A percentile compares a stretch with the other conserved stretches of the same genome.
Evolutionary conservation across 1,140 invertebrate species (phyloP).

Genomic region (Neodiprion pinetum): DNA sequence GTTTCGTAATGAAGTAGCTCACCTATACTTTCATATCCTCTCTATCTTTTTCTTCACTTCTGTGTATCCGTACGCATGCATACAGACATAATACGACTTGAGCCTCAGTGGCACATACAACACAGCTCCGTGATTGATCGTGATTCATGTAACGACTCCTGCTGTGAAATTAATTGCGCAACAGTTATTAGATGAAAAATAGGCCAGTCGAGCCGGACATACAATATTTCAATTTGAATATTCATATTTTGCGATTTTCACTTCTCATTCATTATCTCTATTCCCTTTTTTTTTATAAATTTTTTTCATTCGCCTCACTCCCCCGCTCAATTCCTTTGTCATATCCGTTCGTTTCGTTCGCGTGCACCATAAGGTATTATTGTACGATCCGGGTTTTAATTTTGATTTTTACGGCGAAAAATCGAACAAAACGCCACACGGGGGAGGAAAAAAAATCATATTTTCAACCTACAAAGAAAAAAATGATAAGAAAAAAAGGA

Average conservation of each 20-base stretch:
- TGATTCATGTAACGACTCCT: constrained; percentile 52
- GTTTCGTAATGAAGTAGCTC: neutral
- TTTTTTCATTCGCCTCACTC: constrained; percentile 21
- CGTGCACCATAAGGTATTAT: neutral
- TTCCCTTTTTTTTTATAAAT: too few species aligned
- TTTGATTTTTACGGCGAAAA: too few species aligned
- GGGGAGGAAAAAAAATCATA: too few species aligned
- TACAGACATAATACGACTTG: constrained; percentile 8
- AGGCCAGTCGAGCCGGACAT: constrained; percentile 39
- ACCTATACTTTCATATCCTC: neutral
- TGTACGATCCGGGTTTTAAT: too few species aligned
- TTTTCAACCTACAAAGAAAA: too few species aligned
- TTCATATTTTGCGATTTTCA: too few species aligned
- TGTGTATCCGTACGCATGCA: neutral
- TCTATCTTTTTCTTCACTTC: too few species aligned
- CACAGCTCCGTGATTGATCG: constrained; percentile 48
- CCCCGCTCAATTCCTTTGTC: constrained; percentile 29
- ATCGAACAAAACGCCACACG: too few species aligned
- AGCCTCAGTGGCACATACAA: neutral
- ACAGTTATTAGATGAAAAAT: constrained; percentile 40
- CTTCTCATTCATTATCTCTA: too few species aligned
- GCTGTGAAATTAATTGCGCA: constrained; percentile 52
- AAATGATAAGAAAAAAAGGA: too few species aligned
- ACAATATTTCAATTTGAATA: constrained; percentile 38
- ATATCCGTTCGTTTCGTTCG: constrained; percentile 32